Evolutionary conservation across 2,888 invertebrate species (phyloP).

Genomic region (Troides aeacus): DNA sequence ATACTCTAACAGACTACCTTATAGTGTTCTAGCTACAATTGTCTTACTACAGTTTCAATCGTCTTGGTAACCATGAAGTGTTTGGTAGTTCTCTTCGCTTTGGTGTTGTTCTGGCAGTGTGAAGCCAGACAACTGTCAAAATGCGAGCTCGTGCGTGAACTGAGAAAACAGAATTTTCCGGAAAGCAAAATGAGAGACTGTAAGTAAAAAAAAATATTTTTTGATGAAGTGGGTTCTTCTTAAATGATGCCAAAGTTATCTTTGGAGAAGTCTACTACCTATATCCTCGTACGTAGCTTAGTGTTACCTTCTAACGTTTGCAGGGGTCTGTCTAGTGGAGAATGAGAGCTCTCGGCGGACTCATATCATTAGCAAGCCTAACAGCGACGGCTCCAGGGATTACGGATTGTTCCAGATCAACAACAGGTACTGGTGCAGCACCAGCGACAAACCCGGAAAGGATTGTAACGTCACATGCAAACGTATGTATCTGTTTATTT

Average conservation of each 20-base stretch:
- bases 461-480: conserved; percentile 64
- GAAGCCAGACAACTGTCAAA: conserved; percentile 29
- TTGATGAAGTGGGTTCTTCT: too few species aligned
- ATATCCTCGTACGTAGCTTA: too few species aligned
- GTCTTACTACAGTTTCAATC: too few species aligned
- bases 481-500: conserved; percentile 40
- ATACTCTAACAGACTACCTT: neutral
- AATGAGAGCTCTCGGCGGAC: conserved; percentile 68
- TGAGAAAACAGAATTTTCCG: conserved; percentile 49
- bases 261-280: too few species aligned
- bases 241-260: too few species aligned
- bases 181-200: conserved; percentile 50
- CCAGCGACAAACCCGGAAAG: conserved; percentile 53
- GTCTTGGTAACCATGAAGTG: conserved; percentile 7
- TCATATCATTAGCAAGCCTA: conserved; percentile 55
- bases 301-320: conserved; percentile 2
- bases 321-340: conserved; percentile 73
- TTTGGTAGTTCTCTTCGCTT: conserved; percentile 1
- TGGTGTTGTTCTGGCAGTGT: neutral
- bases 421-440: conserved; percentile 70
- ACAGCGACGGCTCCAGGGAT: conserved; percentile 73
- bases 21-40: neutral
- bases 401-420: conserved; percentile 77
- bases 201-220: conserved; percentile 38
- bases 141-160: conserved; percentile 48